These are phyloP conservation scores for Erethizon dorsatum DNA, from an alignment of 2,797 vertebrate species.

Conservation along the genomic window DNA sequence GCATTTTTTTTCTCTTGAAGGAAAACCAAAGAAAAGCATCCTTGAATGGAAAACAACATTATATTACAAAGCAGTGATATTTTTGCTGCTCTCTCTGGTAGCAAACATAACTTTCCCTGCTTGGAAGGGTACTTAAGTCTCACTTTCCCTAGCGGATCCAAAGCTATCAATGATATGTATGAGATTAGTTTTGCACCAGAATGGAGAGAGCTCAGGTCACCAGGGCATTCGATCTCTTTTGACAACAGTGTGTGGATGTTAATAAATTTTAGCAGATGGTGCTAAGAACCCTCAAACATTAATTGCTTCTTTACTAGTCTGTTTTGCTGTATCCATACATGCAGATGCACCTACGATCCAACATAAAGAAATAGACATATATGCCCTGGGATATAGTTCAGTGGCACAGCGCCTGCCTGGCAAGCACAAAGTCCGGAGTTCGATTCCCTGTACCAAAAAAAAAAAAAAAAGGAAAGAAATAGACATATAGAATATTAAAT, in stretches of 20 bases:
- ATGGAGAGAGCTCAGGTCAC: neutral
- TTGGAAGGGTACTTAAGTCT: conserved; percentile 6
- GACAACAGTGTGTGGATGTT: accelerated
- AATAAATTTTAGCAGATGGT: neutral
- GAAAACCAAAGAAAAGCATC: neutral
- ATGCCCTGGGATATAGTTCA: no score
- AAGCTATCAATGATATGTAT: neutral
- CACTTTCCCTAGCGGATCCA: neutral
- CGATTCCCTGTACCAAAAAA: no score
- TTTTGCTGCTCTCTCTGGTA: conserved; percentile 3
- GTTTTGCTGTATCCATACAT: accelerated
- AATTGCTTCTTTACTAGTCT: no score
- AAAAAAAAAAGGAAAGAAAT: no score
- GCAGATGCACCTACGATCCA: accelerated
- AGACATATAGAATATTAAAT: accelerated
- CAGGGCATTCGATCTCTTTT: neutral
- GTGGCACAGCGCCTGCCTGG: no score
- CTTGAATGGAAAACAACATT: conserved; percentile 49
- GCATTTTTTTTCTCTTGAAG: neutral
- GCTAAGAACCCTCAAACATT: neutral
- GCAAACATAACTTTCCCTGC: neutral
- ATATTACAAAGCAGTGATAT: neutral
- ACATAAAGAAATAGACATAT: accelerated
- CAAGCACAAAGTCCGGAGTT: no score
- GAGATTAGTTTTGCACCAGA: neutral